A percentile compares a stretch with the other conserved stretches of the same genome.
These are phyloP conservation scores for Laspeyria flexula DNA, from an alignment of 2,888 invertebrate genomes.

Conservation along the genomic window DNA sequence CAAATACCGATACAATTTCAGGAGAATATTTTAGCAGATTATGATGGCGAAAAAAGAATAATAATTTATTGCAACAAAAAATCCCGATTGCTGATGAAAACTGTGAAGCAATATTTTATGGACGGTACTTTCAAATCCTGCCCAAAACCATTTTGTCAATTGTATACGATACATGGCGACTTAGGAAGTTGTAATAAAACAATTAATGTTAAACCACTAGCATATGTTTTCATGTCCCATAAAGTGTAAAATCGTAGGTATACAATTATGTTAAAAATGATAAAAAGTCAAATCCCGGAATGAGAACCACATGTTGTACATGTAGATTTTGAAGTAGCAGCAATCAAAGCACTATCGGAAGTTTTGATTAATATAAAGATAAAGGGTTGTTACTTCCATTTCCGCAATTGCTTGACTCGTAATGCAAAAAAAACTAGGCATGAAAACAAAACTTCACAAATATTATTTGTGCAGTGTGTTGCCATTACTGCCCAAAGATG, in stretches of 20 bases:
- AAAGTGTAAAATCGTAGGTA: too few species aligned
- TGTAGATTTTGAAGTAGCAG: conserved; percentile 1
- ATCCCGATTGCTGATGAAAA: conserved; percentile 1
- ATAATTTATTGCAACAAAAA: conserved; percentile 2
- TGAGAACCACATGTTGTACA: background rate
- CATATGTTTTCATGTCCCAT: background rate
- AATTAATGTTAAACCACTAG: conserved; percentile 1
- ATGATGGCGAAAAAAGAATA: conserved; percentile 2
- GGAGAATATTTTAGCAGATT: background rate
- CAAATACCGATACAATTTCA: too few species aligned
- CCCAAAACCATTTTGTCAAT: conserved; percentile 1
- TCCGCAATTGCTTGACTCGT: background rate
- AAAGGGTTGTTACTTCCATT: conserved; percentile 2
- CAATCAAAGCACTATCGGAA: conserved; percentile 1
- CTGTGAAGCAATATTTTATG: background rate
- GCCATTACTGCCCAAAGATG: conserved; percentile 4
- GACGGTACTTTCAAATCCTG: conserved; percentile 5
- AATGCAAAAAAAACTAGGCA: conserved; percentile 2
- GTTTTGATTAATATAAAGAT: background rate
- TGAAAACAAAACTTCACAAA: background rate
- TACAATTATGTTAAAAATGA: too few species aligned
- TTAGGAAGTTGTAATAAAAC: conserved; percentile 1
- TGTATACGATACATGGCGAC: conserved; percentile 7
- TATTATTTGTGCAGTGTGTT: conserved; percentile 8
- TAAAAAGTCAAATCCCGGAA: conserved; percentile 1